phyloP scores from a whole-genome alignment of 2,888 invertebrate species.

The Lottia scabra region DNA sequence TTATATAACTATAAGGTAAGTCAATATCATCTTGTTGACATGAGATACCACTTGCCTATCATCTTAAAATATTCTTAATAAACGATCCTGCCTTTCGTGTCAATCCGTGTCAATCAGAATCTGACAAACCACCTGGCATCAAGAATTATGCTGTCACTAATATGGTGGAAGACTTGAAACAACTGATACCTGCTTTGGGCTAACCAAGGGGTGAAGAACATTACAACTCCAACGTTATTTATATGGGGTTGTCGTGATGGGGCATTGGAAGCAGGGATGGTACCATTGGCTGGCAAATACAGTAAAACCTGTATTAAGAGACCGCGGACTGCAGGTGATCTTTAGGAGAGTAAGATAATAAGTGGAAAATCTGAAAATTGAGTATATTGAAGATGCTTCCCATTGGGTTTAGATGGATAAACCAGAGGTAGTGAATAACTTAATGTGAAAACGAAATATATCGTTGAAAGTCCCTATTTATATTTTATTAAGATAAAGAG shows the following conservation, averaged over 20 bases:
- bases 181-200: slow-evolving; percentile 75
- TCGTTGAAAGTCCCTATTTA: too few relatives aligned
- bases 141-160: slow-evolving; percentile 75
- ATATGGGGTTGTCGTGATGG: slow-evolving; percentile 52
- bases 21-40: too few relatives aligned
- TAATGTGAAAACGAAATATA: slow-evolving; percentile 75
- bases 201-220: slow-evolving; percentile 10
- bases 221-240: slow-evolving; percentile 41
- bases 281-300: slow-evolving; percentile 32
- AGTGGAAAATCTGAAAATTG: slow-evolving; percentile 72
- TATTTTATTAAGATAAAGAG: too few relatives aligned
- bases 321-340: too few relatives aligned
- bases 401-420: slow-evolving; percentile 84
- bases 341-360: too few relatives aligned
- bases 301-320: too few relatives aligned
- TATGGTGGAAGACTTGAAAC: slow-evolving; percentile 76
- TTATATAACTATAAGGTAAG: too few relatives aligned
- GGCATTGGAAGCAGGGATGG: slow-evolving; percentile 41
- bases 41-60: too few relatives aligned
- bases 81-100: too few relatives aligned
- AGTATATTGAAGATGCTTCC: slow-evolving; percentile 76
- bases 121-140: slow-evolving; percentile 78
- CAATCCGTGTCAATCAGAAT: too few relatives aligned
- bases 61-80: too few relatives aligned
- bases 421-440: slow-evolving; percentile 76